phyloP scores from a whole-genome alignment of 2,888 invertebrate species.

The Hofmannophila pseudospretella region DNA sequence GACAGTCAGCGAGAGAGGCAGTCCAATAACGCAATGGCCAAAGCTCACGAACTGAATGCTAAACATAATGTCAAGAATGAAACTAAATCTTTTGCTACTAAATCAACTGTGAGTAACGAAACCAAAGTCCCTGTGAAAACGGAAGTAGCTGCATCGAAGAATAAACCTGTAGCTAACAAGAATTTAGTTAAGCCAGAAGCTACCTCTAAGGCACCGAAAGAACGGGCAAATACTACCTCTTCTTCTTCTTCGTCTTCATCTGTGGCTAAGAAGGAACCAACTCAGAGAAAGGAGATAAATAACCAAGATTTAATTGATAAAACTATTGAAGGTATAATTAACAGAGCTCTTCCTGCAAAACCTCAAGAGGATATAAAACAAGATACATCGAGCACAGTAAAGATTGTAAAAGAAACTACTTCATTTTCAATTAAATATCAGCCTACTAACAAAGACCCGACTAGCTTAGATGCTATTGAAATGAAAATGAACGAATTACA shows the following conservation, averaged over 20 bases:
- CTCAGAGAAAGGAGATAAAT: slow-evolving; percentile 45
- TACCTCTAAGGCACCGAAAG: slow-evolving; percentile 4
- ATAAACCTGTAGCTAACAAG: slow-evolving; percentile 16
- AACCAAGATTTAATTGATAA: slow-evolving; percentile 63
- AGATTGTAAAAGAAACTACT: slow-evolving; percentile 10
- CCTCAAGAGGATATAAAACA: slow-evolving; percentile 32
- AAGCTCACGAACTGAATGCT: slow-evolving; percentile 36
- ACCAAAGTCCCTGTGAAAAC: slow-evolving; percentile 23
- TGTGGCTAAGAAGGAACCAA: slow-evolving; percentile 27
- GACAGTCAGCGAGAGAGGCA: slow-evolving; percentile 52
- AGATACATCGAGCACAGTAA: slow-evolving; percentile 13
- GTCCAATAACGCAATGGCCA: slow-evolving; percentile 40
- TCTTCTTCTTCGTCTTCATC: background rate
- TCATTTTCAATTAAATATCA: slow-evolving; percentile 7
- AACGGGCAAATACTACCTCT: slow-evolving; percentile 4
- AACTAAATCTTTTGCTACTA: slow-evolving; percentile 43
- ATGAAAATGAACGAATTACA: slow-evolving; percentile 71
- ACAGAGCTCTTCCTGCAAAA: slow-evolving; percentile 40
- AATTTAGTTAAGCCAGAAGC: slow-evolving; percentile 20
- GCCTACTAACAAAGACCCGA: slow-evolving; percentile 21
- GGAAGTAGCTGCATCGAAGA: slow-evolving; percentile 19
- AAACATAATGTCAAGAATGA: slow-evolving; percentile 45
- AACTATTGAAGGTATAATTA: slow-evolving; percentile 66
- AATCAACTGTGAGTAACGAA: slow-evolving; percentile 24
- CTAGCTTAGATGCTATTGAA: slow-evolving; percentile 58